phyloP scores from a whole-genome alignment of 1,140 invertebrate species.

The Caligus rogercresseyi region DNA sequence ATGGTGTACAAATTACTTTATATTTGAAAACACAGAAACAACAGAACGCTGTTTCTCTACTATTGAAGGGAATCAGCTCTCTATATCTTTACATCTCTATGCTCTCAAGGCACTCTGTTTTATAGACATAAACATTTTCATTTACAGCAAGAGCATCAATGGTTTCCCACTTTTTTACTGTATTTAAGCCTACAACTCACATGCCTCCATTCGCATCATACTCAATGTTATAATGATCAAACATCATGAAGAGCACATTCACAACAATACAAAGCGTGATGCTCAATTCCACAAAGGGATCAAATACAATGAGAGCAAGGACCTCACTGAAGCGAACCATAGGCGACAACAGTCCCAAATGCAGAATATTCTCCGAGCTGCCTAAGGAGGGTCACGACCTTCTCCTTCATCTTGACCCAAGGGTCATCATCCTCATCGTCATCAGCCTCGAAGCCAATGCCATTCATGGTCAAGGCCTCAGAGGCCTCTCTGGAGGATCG shows the following conservation, averaged over 20 bases:
- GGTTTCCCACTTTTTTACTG: too few species aligned
- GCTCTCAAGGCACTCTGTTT: too few species aligned
- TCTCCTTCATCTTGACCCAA: neutral
- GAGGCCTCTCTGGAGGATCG: too few species aligned
- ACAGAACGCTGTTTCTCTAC: too few species aligned
- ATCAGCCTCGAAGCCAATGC: neutral
- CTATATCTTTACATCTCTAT: too few species aligned
- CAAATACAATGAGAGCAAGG: constrained; percentile 78
- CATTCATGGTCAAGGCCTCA: neutral
- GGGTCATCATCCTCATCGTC: constrained; percentile 8
- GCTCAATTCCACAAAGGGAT: constrained; percentile 83
- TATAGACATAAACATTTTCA: neutral
- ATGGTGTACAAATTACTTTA: too few species aligned
- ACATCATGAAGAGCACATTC: constrained; percentile 26
- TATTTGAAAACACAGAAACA: too few species aligned
- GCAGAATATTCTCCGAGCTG: constrained; percentile 58
- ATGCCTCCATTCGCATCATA: constrained; percentile 14
- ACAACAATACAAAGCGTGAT: constrained; percentile 33
- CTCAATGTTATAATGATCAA: constrained; percentile 17
- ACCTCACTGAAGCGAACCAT: constrained; percentile 78
- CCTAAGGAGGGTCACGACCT: neutral
- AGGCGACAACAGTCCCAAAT: constrained; percentile 88
- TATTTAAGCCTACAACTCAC: too few species aligned
- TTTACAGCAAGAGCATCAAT: too few species aligned
- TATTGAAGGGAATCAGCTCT: too few species aligned